A percentile compares a stretch with the other conserved stretches of the same genome.
Evolutionary conservation across 53 echinoderm and acorn worm species (phyloP).

Genomic region (Mesocentrotus franciscanus): DNA sequence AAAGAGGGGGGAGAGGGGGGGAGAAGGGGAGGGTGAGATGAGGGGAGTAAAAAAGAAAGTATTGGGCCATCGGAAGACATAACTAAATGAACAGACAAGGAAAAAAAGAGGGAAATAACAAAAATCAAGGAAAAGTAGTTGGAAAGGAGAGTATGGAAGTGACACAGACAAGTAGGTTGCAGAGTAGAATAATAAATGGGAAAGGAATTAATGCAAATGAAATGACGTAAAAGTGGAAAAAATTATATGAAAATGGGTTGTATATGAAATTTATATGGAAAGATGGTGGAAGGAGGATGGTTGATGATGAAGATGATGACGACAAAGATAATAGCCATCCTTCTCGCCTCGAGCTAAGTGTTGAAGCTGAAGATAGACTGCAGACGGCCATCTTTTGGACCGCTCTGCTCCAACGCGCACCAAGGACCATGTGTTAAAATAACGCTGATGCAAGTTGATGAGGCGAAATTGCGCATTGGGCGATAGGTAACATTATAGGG

Average conservation of each 20-base stretch:
- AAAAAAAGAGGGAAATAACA: too few species aligned
- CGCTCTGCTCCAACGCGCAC: neutral
- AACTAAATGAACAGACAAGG: too few species aligned
- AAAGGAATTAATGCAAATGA: neutral
- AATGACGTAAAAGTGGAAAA: neutral
- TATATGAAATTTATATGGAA: neutral
- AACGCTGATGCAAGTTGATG: conserved; percentile 1
- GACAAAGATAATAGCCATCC: neutral
- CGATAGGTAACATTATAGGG: too few species aligned
- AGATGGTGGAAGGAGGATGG: neutral
- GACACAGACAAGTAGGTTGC: neutral
- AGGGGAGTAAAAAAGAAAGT: too few species aligned
- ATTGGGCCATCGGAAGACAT: too few species aligned
- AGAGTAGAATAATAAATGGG: neutral
- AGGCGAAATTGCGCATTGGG: neutral
- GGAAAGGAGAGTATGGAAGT: neutral
- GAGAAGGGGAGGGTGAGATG: too few species aligned
- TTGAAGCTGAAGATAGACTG: neutral
- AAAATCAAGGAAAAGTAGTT: too few species aligned
- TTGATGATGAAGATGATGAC: neutral
- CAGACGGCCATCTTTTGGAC: neutral
- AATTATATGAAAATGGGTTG: neutral
- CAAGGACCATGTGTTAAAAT: neutral
- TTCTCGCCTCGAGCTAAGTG: neutral
- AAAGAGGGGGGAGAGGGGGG: too few species aligned